These are phyloP conservation scores for Hiodon tergisus DNA, from an alignment of 2,113 vertebrate species.

Conservation along the genomic window DNA sequence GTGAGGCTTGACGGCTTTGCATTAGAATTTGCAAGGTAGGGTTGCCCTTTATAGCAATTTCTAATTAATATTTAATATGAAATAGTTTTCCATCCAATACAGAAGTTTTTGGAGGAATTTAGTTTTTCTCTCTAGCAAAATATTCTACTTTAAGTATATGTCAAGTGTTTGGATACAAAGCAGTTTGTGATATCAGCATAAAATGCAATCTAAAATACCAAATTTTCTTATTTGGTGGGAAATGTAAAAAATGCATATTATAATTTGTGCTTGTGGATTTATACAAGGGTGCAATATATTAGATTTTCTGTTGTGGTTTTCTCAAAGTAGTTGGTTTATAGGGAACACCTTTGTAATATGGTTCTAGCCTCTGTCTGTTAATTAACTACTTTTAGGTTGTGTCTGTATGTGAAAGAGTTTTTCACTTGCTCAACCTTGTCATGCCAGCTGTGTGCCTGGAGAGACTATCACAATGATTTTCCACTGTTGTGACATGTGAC, in stretches of 20 bases:
- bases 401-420: slow-evolving; percentile 25
- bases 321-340: background rate
- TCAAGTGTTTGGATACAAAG: background rate
- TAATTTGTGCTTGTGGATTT: background rate
- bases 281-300: background rate
- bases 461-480: slow-evolving; percentile 69
- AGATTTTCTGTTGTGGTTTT: background rate
- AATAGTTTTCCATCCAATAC: too few relatives aligned
- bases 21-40: too few relatives aligned
- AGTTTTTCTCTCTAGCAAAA: too few relatives aligned
- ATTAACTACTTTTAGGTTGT: background rate
- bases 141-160: too few relatives aligned
- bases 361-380: background rate
- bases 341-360: background rate
- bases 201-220: too few relatives aligned
- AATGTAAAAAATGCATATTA: background rate
- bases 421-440: slow-evolving; percentile 49
- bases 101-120: too few relatives aligned
- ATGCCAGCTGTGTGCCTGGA: slow-evolving; percentile 60
- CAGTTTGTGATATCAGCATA: too few relatives aligned
- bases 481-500: slow-evolving; percentile 70
- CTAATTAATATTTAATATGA: too few relatives aligned
- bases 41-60: too few relatives aligned
- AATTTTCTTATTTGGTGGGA: background rate
- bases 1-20: background rate